Conservation (phyloP, 2,113 vertebrate species). For the Tylochromis polylepis region DNA sequence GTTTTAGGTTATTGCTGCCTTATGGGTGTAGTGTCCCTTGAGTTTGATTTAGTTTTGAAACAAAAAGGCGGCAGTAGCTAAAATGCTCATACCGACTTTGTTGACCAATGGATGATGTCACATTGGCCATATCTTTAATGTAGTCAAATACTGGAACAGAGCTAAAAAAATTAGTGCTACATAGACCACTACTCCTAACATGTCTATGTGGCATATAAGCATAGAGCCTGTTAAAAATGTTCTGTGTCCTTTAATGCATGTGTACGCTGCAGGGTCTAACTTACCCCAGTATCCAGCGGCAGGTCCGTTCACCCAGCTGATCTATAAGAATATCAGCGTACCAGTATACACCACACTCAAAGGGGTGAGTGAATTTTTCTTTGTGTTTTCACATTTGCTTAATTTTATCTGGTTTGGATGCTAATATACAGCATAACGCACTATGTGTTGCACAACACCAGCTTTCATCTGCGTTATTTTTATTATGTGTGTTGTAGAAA, state of each 20-base stretch:
- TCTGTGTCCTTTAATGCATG: not conserved
- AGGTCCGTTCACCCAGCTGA: constrained; percentile 77
- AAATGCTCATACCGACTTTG: not conserved
- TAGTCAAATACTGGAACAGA: not conserved
- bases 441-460: not conserved
- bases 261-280: constrained; percentile 67
- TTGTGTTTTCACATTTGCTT: not conserved
- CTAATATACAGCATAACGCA: not conserved
- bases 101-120: not conserved
- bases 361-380: constrained; percentile 74
- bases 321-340: constrained; percentile 83
- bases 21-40: not conserved
- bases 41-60: not conserved
- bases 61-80: not conserved
- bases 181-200: no score
- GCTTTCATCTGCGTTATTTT: not conserved
- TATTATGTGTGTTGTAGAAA: constrained; percentile 67
- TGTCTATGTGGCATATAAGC: not conserved
- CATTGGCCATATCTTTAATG: not conserved
- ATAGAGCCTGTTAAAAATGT: not conserved
- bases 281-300: constrained; percentile 67
- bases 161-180: not conserved
- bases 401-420: not conserved
- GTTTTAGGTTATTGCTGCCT: not conserved
- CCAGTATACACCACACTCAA: constrained; percentile 87